Percentiles rank a stretch among this genome's conserved stretches.
Evolutionary conservation across 2,113 vertebrate species (phyloP).

Genomic region (Paramormyrops kingsleyae): DNA sequence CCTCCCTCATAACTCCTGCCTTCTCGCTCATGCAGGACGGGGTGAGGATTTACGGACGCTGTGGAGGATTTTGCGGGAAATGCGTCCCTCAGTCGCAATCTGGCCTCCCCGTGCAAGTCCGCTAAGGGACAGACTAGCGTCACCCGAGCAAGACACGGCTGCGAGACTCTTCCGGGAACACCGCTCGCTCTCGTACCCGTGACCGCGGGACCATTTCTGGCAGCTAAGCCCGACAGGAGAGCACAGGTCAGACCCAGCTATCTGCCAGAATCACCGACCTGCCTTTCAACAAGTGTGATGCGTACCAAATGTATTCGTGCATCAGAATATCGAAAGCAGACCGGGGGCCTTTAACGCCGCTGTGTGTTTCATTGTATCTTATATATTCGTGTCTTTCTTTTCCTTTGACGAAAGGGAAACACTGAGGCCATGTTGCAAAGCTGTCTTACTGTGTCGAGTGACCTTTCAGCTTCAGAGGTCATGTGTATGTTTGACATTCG

Average conservation of each 20-base stretch:
- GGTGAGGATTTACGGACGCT: conserved; percentile 85
- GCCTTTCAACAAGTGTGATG: conserved; percentile 18
- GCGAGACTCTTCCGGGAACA: conserved; percentile 26
- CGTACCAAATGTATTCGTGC: conserved; percentile 26
- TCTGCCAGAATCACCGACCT: conserved; percentile 11
- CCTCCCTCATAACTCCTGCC: conserved; percentile 10
- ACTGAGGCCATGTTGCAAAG: neutral
- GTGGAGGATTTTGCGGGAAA: conserved; percentile 93
- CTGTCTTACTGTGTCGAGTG: neutral
- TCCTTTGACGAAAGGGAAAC: conserved; percentile 32
- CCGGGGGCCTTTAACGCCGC: neutral
- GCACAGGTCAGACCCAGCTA: neutral
- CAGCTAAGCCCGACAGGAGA: conserved; percentile 28
- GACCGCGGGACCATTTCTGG: conserved; percentile 28
- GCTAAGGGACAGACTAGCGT: conserved; percentile 44
- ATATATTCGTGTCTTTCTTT: neutral
- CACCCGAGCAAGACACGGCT: neutral
- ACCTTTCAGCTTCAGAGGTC: neutral
- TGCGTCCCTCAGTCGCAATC: conserved; percentile 75
- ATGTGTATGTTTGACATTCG: neutral
- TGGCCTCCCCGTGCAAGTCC: conserved; percentile 76
- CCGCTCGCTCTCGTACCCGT: neutral
- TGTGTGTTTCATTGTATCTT: conserved; percentile 3
- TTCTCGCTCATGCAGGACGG: conserved; percentile 69
- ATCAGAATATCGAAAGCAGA: conserved; percentile 27